Conservation (phyloP, 2,888 invertebrate species). For the Linnaemya tessellans region DNA sequence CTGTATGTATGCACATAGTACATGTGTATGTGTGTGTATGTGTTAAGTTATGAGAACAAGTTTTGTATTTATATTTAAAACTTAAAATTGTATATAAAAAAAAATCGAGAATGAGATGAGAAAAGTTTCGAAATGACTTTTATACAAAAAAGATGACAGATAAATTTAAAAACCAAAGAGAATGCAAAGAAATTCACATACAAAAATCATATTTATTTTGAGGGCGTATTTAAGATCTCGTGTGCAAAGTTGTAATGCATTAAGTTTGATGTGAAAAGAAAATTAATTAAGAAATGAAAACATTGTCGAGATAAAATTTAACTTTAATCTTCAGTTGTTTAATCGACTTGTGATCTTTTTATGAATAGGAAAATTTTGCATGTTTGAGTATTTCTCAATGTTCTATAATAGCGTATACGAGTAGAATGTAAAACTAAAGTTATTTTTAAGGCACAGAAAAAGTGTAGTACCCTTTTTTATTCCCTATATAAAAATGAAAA, state of each 20-base stretch:
- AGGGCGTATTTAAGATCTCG: constrained; percentile 1
- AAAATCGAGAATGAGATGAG: constrained; percentile 31
- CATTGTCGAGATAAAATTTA: constrained; percentile 19
- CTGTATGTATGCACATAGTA: not conserved
- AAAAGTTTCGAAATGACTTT: constrained; percentile 66
- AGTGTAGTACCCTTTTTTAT: too few relatives aligned
- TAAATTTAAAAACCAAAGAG: not conserved
- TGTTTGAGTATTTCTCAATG: too few relatives aligned
- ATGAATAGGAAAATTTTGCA: too few relatives aligned
- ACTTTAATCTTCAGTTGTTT: constrained; percentile 17
- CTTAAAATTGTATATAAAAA: constrained; percentile 23
- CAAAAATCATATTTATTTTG: not conserved
- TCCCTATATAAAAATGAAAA: too few relatives aligned
- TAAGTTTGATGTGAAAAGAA: constrained; percentile 21
- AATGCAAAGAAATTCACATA: not conserved
- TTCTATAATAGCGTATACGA: too few relatives aligned
- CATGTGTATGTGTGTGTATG: constrained; percentile 3
- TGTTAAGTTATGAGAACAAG: constrained; percentile 59
- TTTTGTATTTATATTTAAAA: constrained; percentile 58
- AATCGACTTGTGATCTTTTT: not conserved
- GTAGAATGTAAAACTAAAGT: too few relatives aligned
- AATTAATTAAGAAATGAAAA: constrained; percentile 40
- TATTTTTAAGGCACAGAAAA: too few relatives aligned
- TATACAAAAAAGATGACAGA: constrained; percentile 31
- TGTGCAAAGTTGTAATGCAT: constrained; percentile 53